Conservation (phyloP, 2,113 vertebrate genomes). For the Cairina moschata region DNA sequence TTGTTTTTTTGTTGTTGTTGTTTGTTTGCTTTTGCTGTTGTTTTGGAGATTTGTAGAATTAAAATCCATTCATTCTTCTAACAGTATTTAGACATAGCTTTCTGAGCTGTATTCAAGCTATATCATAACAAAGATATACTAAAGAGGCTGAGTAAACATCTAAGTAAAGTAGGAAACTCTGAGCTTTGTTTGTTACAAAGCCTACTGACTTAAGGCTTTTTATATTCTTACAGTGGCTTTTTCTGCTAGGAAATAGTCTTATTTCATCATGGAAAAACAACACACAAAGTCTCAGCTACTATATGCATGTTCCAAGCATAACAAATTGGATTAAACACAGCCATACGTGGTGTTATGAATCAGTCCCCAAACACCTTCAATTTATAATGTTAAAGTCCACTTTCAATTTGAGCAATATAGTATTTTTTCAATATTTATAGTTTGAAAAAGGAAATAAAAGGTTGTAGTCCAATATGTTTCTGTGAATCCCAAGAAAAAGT, state of each 20-base stretch:
- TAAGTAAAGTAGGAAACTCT: background rate
- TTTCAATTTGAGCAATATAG: background rate
- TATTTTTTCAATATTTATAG: background rate
- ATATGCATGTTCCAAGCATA: background rate
- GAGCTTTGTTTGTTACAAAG: background rate
- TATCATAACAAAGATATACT: background rate
- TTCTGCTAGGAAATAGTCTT: background rate
- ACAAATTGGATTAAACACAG: background rate
- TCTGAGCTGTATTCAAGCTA: background rate
- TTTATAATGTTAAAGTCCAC: background rate
- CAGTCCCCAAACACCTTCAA: background rate
- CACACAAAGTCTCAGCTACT: background rate
- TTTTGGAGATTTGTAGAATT: background rate
- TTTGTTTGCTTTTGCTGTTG: background rate
- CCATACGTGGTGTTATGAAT: background rate
- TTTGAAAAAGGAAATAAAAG: background rate
- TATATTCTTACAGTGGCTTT: rapidly evolving
- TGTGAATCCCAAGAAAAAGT: background rate
- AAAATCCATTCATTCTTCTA: background rate
- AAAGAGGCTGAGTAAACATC: background rate
- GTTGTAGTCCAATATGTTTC: background rate
- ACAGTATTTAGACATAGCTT: background rate
- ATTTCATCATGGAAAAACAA: background rate
- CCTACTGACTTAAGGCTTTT: background rate
- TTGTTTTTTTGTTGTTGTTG: too few relatives aligned